Evolutionary conservation across 2,888 invertebrate species (phyloP).

Genomic region (Agonopterix arenella): DNA sequence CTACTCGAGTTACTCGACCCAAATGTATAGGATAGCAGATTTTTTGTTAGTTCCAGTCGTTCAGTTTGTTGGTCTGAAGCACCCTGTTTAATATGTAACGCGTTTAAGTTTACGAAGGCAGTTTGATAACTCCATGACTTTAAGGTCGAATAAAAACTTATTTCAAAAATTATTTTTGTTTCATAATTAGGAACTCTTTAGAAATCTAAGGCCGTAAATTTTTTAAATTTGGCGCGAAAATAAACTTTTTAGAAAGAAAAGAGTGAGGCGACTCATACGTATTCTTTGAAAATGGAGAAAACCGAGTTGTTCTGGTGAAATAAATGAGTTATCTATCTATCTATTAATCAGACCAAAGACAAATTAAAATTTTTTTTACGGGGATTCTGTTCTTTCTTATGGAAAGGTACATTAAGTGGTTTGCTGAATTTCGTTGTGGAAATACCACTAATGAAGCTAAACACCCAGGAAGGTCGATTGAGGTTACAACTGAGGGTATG

Average conservation of each 20-base stretch:
- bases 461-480: slow-evolving; percentile 1
- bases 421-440: slow-evolving; percentile 1
- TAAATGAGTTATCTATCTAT: too few species aligned
- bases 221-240: too few species aligned
- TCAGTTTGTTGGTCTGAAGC: too few species aligned
- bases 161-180: background rate
- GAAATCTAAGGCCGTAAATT: background rate
- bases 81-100: too few species aligned
- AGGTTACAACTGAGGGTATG: background rate
- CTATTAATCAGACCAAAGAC: slow-evolving; percentile 1
- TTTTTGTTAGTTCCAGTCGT: too few species aligned
- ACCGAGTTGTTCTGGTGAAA: too few species aligned
- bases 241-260: background rate
- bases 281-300: background rate
- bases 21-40: too few species aligned
- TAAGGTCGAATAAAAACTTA: background rate
- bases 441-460: slow-evolving; percentile 1
- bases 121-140: background rate
- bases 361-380: slow-evolving; percentile 2
- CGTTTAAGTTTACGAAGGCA: background rate
- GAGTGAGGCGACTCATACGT: background rate
- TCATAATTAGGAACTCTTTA: background rate
- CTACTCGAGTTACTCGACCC: too few species aligned
- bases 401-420: background rate
- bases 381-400: background rate